These are phyloP conservation scores for Platichthys stellatus DNA, from an alignment of 2,113 vertebrate genomes.

Conservation along the genomic window DNA sequence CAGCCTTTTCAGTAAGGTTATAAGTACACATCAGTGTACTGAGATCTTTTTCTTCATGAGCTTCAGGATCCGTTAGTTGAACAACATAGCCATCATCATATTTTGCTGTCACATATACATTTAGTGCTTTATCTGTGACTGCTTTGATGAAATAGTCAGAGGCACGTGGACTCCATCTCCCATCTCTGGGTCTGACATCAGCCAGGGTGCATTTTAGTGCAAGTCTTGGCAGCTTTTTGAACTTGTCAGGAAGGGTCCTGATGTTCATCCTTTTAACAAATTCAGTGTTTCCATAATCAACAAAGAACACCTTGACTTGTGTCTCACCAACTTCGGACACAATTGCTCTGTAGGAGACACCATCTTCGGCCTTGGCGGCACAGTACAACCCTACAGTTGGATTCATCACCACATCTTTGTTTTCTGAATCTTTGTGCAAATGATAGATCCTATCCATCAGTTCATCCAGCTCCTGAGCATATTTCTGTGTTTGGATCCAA, in stretches of 20 bases:
- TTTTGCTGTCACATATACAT: slow-evolving; percentile 78
- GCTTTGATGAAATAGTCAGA: slow-evolving; percentile 85
- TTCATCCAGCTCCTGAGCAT: slow-evolving; percentile 79
- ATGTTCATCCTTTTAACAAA: slow-evolving; percentile 76
- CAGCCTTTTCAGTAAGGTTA: slow-evolving; percentile 79
- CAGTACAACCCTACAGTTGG: slow-evolving; percentile 84
- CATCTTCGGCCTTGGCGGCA: slow-evolving; percentile 85
- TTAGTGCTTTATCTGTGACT: slow-evolving; percentile 84
- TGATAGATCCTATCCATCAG: slow-evolving; percentile 81
- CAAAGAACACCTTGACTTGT: slow-evolving; percentile 82
- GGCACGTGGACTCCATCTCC: slow-evolving; percentile 83
- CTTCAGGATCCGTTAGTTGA: slow-evolving; percentile 82
- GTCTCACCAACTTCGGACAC: slow-evolving; percentile 76
- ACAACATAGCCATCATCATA: slow-evolving; percentile 79
- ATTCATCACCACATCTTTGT: slow-evolving; percentile 69
- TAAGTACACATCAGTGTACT: slow-evolving; percentile 81
- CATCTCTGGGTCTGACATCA: slow-evolving; percentile 78
- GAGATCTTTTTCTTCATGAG: slow-evolving; percentile 82
- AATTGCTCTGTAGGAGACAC: slow-evolving; percentile 84
- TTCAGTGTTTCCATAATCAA: slow-evolving; percentile 87
- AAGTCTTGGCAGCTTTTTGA: slow-evolving; percentile 82
- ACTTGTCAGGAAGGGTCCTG: slow-evolving; percentile 81
- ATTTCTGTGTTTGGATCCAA: slow-evolving; percentile 86
- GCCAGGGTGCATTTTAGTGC: slow-evolving; percentile 87
- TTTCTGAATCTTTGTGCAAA: slow-evolving; percentile 80